phyloP scores from a whole-genome alignment of 2,888 invertebrate species.

The Cabera pusaria region DNA sequence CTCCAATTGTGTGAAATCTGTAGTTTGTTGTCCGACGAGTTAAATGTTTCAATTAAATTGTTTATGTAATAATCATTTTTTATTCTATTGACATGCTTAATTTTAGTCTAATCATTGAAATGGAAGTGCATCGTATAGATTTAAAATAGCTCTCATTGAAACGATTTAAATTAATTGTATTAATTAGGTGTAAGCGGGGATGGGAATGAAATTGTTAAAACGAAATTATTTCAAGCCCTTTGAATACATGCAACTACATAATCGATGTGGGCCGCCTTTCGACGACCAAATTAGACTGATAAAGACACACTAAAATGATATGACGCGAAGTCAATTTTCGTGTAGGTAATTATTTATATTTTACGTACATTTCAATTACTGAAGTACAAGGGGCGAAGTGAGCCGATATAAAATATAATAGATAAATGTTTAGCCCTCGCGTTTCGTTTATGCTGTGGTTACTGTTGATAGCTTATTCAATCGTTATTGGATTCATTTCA shows the following conservation, averaged over 20 bases:
- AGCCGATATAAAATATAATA: conserved; percentile 24
- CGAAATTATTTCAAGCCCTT: conserved; percentile 56
- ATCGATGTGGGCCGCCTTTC: conserved; percentile 61
- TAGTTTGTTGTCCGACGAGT: conserved; percentile 80
- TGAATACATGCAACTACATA: conserved; percentile 48
- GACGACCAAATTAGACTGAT: conserved; percentile 69
- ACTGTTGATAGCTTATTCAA: conserved; percentile 26
- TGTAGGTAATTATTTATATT: conserved; percentile 47
- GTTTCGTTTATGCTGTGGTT: conserved; percentile 11
- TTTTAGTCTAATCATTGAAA: conserved; percentile 73
- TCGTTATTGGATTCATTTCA: conserved; percentile 27
- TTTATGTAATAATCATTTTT: conserved; percentile 79
- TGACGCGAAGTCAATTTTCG: conserved; percentile 55
- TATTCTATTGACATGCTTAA: conserved; percentile 80
- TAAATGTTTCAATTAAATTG: conserved; percentile 79
- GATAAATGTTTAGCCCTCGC: conserved; percentile 20
- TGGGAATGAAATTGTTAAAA: conserved; percentile 43
- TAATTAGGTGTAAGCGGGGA: conserved; percentile 66
- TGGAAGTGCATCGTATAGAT: conserved; percentile 71
- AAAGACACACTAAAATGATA: conserved; percentile 48
- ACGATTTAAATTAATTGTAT: conserved; percentile 57
- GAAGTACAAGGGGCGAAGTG: conserved; percentile 42
- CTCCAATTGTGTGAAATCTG: conserved; percentile 72
- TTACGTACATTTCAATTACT: conserved; percentile 40
- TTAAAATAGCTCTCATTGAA: conserved; percentile 73